Base-by-base conservation (phyloP, 2,113 vertebrate genomes). In the Athene noctua region DNA sequence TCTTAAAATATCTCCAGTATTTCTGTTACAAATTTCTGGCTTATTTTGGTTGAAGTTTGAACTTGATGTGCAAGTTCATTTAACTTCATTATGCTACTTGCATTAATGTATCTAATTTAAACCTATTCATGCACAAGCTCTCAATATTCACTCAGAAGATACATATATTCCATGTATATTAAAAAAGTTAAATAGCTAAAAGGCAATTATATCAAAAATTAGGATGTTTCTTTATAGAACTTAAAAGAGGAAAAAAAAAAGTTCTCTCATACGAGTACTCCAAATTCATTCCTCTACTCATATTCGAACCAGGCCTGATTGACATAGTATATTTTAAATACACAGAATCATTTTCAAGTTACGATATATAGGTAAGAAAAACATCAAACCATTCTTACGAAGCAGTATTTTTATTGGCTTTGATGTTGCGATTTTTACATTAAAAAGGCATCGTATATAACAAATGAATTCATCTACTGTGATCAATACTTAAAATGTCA, bases 371-470 rank as follows among this genome's bases (percentile, higher is more conserved):
- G 80, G 85, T 95, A 98, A 98, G 96, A 98, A 98, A 97, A 97
- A 97, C 96, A 97, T 98, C 97, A 98, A 98, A 97, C 97, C 97
- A 95, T 58, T 80, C 80, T 97, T 95, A 96, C 0, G 95, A 97
- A 97, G 97, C 96, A 98, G 95, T 77, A 96, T 18, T 91, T 98
- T 98, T 98, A 98, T 98, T 98, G 97, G 98, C 97, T 98, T 98
- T 97, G 97, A 97, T 98, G 98, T 97, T 97, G 96, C 98, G 95
- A 98, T 92, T 97, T 97, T 98, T 98, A 99, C 98, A 98, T 98
- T 94, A 91, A 97, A 98, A 97, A 96, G 94, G 93, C 94, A 96
- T 95, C 49, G 46, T 94, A 96, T 96, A 91, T 94, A 96, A 96
- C 95, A 97, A 95, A 92, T 86, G 54, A 95, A 89, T 62, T 81